Percentiles rank a stretch among this genome's conserved stretches.
Conservation (phyloP, 2,797 vertebrate genomes). For the Tinamus major region DNA sequence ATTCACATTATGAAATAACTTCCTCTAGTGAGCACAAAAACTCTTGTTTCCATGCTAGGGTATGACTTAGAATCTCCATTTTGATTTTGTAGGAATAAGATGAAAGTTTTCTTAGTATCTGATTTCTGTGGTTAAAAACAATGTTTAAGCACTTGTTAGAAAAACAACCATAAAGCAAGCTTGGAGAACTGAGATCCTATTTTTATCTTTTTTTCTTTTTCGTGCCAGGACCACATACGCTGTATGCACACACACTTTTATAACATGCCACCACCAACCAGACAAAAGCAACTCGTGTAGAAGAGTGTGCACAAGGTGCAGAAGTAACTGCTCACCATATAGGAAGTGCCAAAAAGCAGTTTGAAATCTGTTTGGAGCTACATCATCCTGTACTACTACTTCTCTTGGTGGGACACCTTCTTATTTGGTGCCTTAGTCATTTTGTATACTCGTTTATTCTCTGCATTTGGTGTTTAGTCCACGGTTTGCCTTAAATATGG, state of each 20-base stretch:
- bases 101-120: constrained; percentile 70
- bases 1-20: constrained; percentile 41
- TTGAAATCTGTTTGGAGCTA: not conserved
- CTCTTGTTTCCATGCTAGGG: constrained; percentile 1
- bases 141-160: not conserved
- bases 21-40: constrained; percentile 8
- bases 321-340: accelerated
- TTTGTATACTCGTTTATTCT: not conserved
- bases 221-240: not conserved
- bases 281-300: accelerated
- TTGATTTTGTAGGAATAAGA: constrained; percentile 70
- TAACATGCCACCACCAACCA: accelerated
- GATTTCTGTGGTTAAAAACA: constrained; percentile 75
- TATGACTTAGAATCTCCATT: constrained; percentile 63
- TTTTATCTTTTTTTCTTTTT: constrained; percentile 43
- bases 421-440: not conserved
- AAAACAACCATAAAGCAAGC: not conserved
- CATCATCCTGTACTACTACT: not conserved
- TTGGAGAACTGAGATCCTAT: constrained; percentile 38
- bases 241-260: accelerated
- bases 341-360: not conserved
- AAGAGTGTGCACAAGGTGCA: not conserved
- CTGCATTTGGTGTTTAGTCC: accelerated
- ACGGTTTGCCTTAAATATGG: too few species aligned
- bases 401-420: not conserved